Percentiles rank a stretch among this genome's conserved stretches.
Conservation (phyloP, 2,797 vertebrate species). For the Pipistrellus pygmaeus region DNA sequence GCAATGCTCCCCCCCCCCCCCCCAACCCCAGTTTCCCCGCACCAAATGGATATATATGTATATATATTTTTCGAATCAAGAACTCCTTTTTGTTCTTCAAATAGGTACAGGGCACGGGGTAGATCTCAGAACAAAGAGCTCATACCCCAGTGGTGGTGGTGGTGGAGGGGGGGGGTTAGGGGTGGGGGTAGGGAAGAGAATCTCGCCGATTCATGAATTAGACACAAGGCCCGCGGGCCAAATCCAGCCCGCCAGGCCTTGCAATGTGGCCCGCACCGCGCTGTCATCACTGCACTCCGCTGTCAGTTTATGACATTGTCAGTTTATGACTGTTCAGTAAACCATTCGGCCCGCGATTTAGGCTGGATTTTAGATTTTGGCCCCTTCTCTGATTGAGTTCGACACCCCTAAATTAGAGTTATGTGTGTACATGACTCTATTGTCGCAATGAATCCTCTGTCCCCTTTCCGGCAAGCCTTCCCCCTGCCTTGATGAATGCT, state of each 20-base stretch:
- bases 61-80: slow-evolving; percentile 63
- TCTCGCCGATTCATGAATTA: slow-evolving; percentile 27
- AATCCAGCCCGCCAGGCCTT: no score
- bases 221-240: no score
- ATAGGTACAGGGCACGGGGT: not conserved
- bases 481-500: slow-evolving; percentile 48
- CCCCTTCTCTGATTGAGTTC: no score
- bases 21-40: no score
- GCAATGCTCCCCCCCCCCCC: slow-evolving; percentile 74
- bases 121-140: slow-evolving; percentile 71
- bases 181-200: not conserved
- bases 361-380: no score
- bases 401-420: no score
- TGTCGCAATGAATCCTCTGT: slow-evolving; percentile 52
- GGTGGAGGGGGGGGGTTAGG: no score
- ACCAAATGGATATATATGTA: not conserved
- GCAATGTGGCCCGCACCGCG: no score
- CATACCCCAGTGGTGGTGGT: not conserved
- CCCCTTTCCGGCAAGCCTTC: slow-evolving; percentile 60
- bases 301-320: no score
- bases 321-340: no score
- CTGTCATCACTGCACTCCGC: no score
- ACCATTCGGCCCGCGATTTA: no score
- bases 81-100: slow-evolving; percentile 75
- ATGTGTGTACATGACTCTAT: not conserved